Evolutionary conservation across 2,113 vertebrate genomes (phyloP).

Genomic region (Scopus umbretta): DNA sequence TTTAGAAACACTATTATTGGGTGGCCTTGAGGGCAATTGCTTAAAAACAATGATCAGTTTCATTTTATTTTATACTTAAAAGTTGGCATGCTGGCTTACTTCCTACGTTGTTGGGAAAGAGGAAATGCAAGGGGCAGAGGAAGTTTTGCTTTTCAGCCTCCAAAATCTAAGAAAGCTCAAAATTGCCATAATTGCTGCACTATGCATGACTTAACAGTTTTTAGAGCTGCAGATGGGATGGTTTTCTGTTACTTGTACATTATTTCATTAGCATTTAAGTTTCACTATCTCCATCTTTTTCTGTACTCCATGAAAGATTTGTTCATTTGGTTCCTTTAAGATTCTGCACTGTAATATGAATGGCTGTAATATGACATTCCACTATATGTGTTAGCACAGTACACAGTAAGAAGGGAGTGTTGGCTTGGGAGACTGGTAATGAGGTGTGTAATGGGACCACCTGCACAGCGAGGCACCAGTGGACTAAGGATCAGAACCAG

Average conservation of each 20-base stretch:
- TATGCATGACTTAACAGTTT: background rate
- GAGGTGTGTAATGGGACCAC: background rate
- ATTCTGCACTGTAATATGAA: background rate
- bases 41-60: background rate
- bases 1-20: slow-evolving; percentile 14
- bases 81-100: background rate
- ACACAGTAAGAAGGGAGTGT: background rate
- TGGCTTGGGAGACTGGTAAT: background rate
- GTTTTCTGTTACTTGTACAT: background rate
- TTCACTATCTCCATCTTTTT: background rate
- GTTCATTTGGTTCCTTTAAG: background rate
- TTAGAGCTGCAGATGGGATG: background rate
- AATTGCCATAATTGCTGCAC: background rate
- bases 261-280: background rate
- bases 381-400: background rate
- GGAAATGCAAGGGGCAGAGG: background rate
- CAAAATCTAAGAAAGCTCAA: background rate
- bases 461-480: background rate
- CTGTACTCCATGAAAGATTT: background rate
- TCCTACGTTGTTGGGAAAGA: background rate
- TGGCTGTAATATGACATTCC: background rate
- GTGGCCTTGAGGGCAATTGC: background rate
- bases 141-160: background rate
- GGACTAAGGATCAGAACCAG: background rate
- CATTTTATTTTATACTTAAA: background rate